These are phyloP conservation scores for Graptemys geographica DNA, from an alignment of 2,797 vertebrate genomes.

Conservation along the genomic window DNA sequence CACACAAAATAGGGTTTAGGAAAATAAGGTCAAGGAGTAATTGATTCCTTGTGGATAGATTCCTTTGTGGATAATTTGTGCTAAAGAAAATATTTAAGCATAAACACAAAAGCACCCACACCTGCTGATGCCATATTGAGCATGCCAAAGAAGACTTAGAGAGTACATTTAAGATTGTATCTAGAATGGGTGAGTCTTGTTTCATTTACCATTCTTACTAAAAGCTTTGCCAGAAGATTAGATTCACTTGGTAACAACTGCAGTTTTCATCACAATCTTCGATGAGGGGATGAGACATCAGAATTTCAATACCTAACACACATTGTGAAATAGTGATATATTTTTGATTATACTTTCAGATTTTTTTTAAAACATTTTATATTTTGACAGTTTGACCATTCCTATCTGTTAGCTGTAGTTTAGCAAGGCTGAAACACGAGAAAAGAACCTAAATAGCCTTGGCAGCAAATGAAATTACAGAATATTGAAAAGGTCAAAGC, in stretches of 20 bases:
- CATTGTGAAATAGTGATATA: background rate
- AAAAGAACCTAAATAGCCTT: slow-evolving; percentile 8
- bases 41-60: background rate
- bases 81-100: background rate
- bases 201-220: accelerated
- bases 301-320: background rate
- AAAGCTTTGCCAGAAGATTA: background rate
- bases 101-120: background rate
- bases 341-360: background rate
- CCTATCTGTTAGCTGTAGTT: slow-evolving; percentile 17
- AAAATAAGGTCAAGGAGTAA: background rate
- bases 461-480: slow-evolving; percentile 65
- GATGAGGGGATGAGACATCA: accelerated
- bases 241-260: background rate
- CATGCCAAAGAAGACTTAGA: background rate
- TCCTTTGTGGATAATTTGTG: background rate
- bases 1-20: background rate
- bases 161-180: background rate
- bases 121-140: background rate
- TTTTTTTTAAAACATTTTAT: background rate
- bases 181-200: background rate
- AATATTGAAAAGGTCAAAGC: slow-evolving; percentile 60
- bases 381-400: background rate
- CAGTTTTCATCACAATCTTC: background rate
- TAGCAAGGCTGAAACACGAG: background rate